These are phyloP conservation scores for Zaprionus vittiger DNA, from an alignment of 1,140 invertebrate species.

Conservation along the genomic window DNA sequence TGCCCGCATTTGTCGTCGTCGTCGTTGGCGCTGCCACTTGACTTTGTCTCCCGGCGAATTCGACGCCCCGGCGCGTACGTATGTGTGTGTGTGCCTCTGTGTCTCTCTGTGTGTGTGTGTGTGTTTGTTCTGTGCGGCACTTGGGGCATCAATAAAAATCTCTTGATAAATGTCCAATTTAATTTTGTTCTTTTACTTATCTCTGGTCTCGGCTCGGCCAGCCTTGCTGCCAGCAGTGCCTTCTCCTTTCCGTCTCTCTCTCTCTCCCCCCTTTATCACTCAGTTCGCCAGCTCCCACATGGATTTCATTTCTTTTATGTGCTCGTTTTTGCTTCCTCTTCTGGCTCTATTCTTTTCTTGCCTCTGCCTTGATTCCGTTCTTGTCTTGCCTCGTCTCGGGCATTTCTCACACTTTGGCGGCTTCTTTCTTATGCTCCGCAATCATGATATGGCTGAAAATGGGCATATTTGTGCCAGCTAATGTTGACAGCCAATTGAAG, in stretches of 20 bases:
- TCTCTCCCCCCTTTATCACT: not conserved
- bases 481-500: slow-evolving; percentile 37
- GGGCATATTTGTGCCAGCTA: slow-evolving; percentile 70
- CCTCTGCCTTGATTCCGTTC: slow-evolving; percentile 50
- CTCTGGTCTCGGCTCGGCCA: slow-evolving; percentile 38
- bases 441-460: slow-evolving; percentile 65
- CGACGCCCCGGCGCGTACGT: slow-evolving; percentile 13
- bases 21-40: slow-evolving; percentile 52
- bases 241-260: not conserved
- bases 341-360: slow-evolving; percentile 22
- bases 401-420: slow-evolving; percentile 71
- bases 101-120: slow-evolving; percentile 22
- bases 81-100: slow-evolving; percentile 9
- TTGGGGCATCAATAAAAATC: slow-evolving; percentile 82
- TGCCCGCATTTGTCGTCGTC: slow-evolving; percentile 70
- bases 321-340: slow-evolving; percentile 23
- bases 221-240: not conserved
- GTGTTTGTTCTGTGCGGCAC: slow-evolving; percentile 52
- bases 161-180: slow-evolving; percentile 84
- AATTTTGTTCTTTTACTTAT: slow-evolving; percentile 83
- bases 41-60: slow-evolving; percentile 39
- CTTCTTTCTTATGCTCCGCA: slow-evolving; percentile 59
- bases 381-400: slow-evolving; percentile 47
- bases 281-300: slow-evolving; percentile 44
- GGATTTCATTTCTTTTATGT: slow-evolving; percentile 50